Conservation (phyloP, 2,113 vertebrate genomes). For the Notarius lentiginosus region DNA sequence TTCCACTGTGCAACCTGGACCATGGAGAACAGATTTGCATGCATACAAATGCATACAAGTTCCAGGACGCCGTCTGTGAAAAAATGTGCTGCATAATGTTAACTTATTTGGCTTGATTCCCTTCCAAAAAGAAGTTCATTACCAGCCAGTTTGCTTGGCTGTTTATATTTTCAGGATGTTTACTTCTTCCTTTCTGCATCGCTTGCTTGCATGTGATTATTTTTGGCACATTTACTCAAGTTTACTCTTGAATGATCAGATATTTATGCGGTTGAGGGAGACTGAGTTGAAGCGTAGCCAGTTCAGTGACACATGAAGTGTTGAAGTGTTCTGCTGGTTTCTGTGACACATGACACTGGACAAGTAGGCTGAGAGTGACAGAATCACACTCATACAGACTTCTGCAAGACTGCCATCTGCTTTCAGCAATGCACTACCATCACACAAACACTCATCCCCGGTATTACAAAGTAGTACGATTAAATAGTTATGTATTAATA, state of each 20-base stretch:
- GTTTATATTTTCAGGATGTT: conserved; percentile 36
- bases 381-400: conserved; percentile 40
- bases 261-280: conserved; percentile 43
- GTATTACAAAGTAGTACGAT: background rate
- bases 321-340: conserved; percentile 51
- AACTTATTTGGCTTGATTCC: conserved; percentile 47
- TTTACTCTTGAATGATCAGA: conserved; percentile 50
- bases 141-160: conserved; percentile 66
- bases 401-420: conserved; percentile 51
- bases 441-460: conserved; percentile 17
- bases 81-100: conserved; percentile 39
- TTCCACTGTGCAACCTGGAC: background rate
- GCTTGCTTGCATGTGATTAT: conserved; percentile 45
- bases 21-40: conserved; percentile 37
- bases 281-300: conserved; percentile 50
- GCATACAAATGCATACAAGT: conserved; percentile 19
- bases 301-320: conserved; percentile 46
- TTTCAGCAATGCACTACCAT: conserved; percentile 40
- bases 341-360: conserved; percentile 41
- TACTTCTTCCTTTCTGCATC: conserved; percentile 37
- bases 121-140: conserved; percentile 66
- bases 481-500: background rate
- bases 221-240: conserved; percentile 50
- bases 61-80: conserved; percentile 27
- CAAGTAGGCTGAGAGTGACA: conserved; percentile 46